Evolutionary conservation across 2,113 vertebrate species (phyloP).

Genomic region (Xyrauchen texanus): DNA sequence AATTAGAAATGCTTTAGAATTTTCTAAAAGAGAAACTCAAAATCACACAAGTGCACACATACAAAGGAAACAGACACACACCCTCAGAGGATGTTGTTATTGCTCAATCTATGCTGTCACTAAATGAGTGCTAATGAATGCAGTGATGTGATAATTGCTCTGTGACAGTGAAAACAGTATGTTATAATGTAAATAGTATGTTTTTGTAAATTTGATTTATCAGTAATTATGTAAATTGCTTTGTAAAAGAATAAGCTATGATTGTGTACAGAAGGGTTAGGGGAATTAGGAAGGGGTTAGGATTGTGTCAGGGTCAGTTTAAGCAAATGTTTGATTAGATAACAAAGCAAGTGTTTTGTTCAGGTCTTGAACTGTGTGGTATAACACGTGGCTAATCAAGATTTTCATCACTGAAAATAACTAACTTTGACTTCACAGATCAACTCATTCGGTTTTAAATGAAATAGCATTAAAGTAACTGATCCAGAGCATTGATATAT

Average conservation of each 20-base stretch:
- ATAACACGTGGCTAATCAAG: too few species aligned
- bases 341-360: too few species aligned
- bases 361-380: too few species aligned
- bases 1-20: too few species aligned
- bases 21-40: too few species aligned
- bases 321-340: not conserved
- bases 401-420: too few species aligned
- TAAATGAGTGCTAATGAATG: conserved; percentile 34
- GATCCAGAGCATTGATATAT: too few species aligned
- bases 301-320: too few species aligned
- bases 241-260: not conserved
- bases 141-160: conserved; percentile 30
- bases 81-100: conserved; percentile 22
- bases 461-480: too few species aligned
- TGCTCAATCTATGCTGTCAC: conserved; percentile 8
- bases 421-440: too few species aligned
- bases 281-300: too few species aligned
- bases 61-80: not conserved
- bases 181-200: conserved; percentile 21
- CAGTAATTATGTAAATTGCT: not conserved
- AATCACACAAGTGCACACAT: not conserved
- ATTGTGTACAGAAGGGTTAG: not conserved
- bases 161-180: conserved; percentile 11
- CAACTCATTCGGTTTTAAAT: too few species aligned
- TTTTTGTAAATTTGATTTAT: not conserved